phyloP scores from a whole-genome alignment of 2,113 vertebrate genomes.

The Phylloscopus trochiloides region DNA sequence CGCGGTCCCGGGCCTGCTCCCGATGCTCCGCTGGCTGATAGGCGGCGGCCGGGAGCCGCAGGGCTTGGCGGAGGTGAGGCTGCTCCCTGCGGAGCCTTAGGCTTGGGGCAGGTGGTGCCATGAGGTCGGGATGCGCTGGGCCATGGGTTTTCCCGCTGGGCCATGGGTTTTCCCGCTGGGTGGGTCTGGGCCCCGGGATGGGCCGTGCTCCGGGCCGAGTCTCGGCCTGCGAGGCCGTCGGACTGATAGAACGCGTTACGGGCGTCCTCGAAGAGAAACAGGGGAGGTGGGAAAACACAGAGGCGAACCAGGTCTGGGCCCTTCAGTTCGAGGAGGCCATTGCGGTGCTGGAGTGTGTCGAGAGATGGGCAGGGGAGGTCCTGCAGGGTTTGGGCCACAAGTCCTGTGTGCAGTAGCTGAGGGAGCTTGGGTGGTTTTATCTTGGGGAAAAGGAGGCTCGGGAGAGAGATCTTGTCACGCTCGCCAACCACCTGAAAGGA shows the following conservation, averaged over 20 bases:
- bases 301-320: no score
- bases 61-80: constrained; percentile 82
- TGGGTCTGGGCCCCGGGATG: no score
- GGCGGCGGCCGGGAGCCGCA: constrained; percentile 87
- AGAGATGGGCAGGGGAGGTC: no score
- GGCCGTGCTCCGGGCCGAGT: neutral
- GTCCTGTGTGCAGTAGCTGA: neutral
- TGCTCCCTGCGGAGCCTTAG: neutral
- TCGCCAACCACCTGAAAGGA: neutral
- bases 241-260: accelerated
- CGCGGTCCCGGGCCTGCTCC: neutral
- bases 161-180: accelerated
- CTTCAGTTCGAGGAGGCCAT: no score
- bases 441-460: neutral
- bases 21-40: constrained; percentile 92
- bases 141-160: accelerated
- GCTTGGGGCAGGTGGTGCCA: no score
- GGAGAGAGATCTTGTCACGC: no score
- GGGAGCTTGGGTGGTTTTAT: neutral
- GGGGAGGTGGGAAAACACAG: accelerated
- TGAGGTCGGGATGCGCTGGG: neutral
- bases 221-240: neutral
- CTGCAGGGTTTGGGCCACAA: neutral
- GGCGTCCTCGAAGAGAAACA: no score
- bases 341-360: neutral